A percentile compares a stretch with the other conserved stretches of the same genome.
phyloP scores from a whole-genome alignment of 2,113 vertebrate genomes.

The Psilopogon haemacephalus region DNA sequence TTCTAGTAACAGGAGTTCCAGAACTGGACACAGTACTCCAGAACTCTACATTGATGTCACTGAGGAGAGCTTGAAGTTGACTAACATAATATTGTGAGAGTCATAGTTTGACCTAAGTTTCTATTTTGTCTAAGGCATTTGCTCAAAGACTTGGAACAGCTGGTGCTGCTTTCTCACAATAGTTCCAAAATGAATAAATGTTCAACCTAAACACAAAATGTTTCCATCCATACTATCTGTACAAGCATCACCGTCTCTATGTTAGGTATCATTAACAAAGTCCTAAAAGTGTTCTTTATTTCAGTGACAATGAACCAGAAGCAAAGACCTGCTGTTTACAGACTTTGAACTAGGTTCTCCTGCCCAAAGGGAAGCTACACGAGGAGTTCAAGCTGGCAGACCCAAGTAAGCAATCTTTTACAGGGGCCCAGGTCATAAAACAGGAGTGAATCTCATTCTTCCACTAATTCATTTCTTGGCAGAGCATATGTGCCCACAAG shows the following conservation, averaged over 20 bases:
- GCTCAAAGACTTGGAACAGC: neutral
- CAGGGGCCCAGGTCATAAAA: neutral
- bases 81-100: neutral
- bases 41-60: neutral
- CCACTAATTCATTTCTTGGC: rapidly evolving
- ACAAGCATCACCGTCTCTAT: neutral
- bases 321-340: neutral
- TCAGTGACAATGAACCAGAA: neutral
- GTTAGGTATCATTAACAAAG: neutral
- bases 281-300: neutral
- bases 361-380: neutral
- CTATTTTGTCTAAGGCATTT: neutral
- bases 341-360: neutral
- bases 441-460: neutral
- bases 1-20: too few species aligned
- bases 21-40: neutral
- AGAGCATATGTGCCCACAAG: neutral
- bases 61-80: neutral
- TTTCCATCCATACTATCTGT: neutral
- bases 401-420: rapidly evolving
- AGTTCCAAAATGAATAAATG: neutral
- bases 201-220: neutral
- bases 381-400: neutral
- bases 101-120: neutral
- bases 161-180: neutral